Conservation (phyloP, 2,113 vertebrate species). For the pig (Sus scrofa) region DNA sequence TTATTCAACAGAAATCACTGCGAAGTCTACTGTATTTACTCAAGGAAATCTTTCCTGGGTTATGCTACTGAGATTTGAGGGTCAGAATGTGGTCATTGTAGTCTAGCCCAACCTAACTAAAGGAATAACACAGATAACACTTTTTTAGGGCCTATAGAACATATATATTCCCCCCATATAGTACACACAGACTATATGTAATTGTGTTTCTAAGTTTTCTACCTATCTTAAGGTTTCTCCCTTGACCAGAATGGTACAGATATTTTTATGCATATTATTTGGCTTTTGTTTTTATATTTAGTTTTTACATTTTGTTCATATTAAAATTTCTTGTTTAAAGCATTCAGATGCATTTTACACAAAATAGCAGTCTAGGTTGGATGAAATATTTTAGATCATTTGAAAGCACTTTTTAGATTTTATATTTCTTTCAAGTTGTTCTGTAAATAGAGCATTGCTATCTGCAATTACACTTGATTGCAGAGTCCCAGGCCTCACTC, state of each 20-base stretch:
- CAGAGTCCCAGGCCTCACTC: neutral
- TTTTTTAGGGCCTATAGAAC: neutral
- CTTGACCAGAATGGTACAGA: neutral
- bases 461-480: neutral
- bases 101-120: neutral
- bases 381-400: slow-evolving; percentile 32
- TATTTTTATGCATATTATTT: neutral
- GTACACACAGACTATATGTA: neutral
- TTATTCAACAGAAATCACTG: neutral
- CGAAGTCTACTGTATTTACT: neutral
- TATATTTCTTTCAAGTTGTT: neutral
- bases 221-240: neutral
- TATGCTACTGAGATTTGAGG: neutral
- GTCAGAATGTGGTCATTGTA: neutral
- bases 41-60: neutral
- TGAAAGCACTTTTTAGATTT: neutral
- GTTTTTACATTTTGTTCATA: neutral
- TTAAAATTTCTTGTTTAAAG: neutral
- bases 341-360: neutral
- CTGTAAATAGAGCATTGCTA: neutral
- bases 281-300: neutral
- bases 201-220: neutral
- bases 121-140: neutral
- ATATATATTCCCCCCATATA: neutral
- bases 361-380: neutral